These are phyloP conservation scores for Limnodromus scolopaceus DNA, from an alignment of 2,797 vertebrate species.

Conservation along the genomic window DNA sequence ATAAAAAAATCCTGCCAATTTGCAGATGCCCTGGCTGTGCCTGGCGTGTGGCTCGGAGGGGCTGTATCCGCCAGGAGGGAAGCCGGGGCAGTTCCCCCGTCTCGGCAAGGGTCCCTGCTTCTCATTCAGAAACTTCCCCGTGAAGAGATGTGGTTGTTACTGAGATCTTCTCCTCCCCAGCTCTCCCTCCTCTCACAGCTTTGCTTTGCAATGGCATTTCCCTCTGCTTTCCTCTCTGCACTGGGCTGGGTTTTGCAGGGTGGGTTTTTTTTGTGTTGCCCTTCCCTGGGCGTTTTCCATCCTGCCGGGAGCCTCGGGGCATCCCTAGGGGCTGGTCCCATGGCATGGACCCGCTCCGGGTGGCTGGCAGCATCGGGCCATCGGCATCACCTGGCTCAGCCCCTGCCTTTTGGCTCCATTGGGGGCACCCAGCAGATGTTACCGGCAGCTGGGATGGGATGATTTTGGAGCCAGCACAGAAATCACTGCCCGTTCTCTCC, in stretches of 20 bases:
- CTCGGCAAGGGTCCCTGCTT: background rate
- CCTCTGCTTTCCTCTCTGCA: background rate
- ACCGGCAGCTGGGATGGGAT: background rate
- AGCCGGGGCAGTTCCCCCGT: background rate
- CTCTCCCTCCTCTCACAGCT: background rate
- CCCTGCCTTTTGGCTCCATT: background rate
- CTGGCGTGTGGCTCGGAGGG: background rate
- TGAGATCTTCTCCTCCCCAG: background rate
- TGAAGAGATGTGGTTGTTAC: background rate
- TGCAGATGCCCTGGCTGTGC: background rate
- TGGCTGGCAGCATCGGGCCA: background rate
- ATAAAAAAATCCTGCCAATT: background rate
- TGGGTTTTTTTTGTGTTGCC: background rate
- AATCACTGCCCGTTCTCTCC: background rate
- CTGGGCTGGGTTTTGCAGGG: background rate
- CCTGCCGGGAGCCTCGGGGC: background rate
- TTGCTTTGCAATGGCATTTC: background rate
- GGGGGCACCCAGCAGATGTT: background rate
- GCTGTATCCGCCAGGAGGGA: background rate
- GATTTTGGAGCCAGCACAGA: background rate
- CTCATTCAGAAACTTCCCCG: constrained; percentile 29
- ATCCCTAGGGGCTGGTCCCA: background rate
- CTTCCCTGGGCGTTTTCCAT: background rate
- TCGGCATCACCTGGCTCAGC: background rate
- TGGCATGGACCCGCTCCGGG: background rate